A percentile compares a stretch with the other conserved stretches of the same genome.
Evolutionary conservation across 2,113 vertebrate genomes (phyloP).

Genomic region (Morone chrysops): DNA sequence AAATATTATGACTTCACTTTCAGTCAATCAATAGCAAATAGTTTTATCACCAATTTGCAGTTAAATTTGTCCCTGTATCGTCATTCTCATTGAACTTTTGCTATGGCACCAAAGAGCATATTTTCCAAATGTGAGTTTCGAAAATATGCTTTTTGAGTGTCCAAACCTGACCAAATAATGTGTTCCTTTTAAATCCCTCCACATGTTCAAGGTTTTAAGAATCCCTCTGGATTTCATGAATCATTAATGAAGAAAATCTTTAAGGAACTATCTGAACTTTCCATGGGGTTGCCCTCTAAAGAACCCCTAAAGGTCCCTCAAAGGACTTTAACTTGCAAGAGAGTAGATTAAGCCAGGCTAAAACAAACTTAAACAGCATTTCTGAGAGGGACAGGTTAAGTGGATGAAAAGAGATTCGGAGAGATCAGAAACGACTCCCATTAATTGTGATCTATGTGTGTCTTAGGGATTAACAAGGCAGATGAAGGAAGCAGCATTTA

Average conservation of each 20-base stretch:
- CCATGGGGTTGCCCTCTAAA: constrained; percentile 12
- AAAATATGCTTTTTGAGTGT: not conserved
- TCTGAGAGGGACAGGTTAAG: constrained; percentile 29
- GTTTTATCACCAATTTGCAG: not conserved
- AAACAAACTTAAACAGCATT: constrained; percentile 31
- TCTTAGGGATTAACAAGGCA: constrained; percentile 66
- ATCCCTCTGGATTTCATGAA: constrained; percentile 7
- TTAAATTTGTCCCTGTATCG: not conserved
- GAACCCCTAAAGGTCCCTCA: constrained; percentile 43
- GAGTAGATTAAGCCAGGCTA: constrained; percentile 30
- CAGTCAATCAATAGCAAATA: not conserved
- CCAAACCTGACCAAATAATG: not conserved
- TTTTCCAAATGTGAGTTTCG: not conserved
- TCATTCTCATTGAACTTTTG: not conserved
- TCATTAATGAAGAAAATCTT: constrained; percentile 19
- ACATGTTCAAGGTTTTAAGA: not conserved
- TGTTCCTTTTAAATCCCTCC: constrained; percentile 7
- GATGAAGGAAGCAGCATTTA: constrained; percentile 48
- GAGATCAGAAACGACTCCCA: constrained; percentile 33
- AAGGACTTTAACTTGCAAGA: constrained; percentile 39
- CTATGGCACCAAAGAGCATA: not conserved
- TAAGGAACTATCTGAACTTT: not conserved
- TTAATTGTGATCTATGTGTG: constrained; percentile 65
- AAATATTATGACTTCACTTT: not conserved
- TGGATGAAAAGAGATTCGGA: constrained; percentile 28